phyloP scores from a whole-genome alignment of 1,140 invertebrate species.

The Eurosta solidaginis region DNA sequence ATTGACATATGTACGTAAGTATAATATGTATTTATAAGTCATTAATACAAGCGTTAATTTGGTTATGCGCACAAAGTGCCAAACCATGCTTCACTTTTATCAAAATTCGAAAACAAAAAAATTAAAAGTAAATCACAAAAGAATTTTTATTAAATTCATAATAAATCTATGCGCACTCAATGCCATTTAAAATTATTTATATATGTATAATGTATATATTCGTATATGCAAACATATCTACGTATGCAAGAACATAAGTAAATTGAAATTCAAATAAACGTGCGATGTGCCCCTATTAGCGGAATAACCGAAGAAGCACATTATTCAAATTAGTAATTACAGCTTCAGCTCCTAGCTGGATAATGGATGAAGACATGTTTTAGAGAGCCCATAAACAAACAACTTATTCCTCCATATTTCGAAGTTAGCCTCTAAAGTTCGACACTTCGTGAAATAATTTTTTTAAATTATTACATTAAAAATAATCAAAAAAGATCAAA shows the following conservation, averaged over 20 bases:
- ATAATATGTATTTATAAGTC: conserved; percentile 38
- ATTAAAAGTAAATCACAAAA: conserved; percentile 31
- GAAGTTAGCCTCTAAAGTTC: no score
- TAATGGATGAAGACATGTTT: no score
- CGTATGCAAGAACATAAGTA: neutral
- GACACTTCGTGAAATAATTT: no score
- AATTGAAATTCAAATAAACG: neutral
- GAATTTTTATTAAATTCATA: conserved; percentile 26
- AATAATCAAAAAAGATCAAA: no score
- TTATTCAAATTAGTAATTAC: neutral
- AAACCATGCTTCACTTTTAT: neutral
- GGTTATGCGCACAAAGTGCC: neutral
- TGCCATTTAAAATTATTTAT: neutral
- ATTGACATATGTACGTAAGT: neutral
- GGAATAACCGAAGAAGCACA: neutral
- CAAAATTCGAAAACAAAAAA: no score
- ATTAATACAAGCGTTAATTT: conserved; percentile 13
- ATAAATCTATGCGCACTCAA: conserved; percentile 15
- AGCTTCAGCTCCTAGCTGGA: neutral
- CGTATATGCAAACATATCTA: neutral
- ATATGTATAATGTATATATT: neutral
- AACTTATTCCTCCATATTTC: no score
- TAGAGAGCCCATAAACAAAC: no score
- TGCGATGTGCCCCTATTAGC: neutral
- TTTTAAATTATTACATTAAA: no score